phyloP scores from a whole-genome alignment of 2,113 vertebrate genomes.

The Epinephelus lanceolatus region DNA sequence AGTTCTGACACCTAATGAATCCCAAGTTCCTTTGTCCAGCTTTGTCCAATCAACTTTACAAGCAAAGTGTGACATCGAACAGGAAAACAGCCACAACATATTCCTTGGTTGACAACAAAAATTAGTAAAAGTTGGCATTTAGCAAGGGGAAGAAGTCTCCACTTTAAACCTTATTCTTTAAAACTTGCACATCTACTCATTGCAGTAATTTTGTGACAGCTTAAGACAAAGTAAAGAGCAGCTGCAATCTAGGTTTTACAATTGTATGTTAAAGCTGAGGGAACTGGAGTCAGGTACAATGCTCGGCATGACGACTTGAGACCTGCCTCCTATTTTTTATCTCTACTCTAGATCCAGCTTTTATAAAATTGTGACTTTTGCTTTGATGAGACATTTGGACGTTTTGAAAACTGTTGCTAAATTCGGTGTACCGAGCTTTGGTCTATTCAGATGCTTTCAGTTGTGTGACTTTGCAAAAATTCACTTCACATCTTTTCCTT shows the following conservation, averaged over 20 bases:
- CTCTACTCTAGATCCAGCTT: too few relatives aligned
- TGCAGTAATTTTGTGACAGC: slow-evolving; percentile 60
- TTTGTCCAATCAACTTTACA: slow-evolving; percentile 52
- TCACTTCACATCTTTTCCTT: too few relatives aligned
- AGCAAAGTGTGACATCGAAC: slow-evolving; percentile 63
- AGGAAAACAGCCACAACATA: slow-evolving; percentile 57
- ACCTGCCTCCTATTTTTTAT: too few relatives aligned
- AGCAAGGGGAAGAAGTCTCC: slow-evolving; percentile 31
- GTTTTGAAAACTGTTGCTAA: too few relatives aligned
- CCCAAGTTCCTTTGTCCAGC: slow-evolving; percentile 42
- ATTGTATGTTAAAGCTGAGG: slow-evolving; percentile 69
- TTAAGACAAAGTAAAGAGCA: slow-evolving; percentile 65
- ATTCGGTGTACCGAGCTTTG: too few relatives aligned
- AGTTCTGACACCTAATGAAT: slow-evolving; percentile 32
- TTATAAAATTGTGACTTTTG: too few relatives aligned
- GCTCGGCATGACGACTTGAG: too few relatives aligned
- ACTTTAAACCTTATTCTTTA: slow-evolving; percentile 19
- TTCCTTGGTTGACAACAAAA: slow-evolving; percentile 58
- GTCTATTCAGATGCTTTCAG: too few relatives aligned
- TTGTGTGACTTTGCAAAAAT: too few relatives aligned
- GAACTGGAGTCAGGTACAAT: slow-evolving; percentile 45
- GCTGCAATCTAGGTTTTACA: slow-evolving; percentile 62
- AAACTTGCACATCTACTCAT: slow-evolving; percentile 53
- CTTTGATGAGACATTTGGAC: too few relatives aligned
- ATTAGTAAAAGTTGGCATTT: slow-evolving; percentile 65